Percentiles rank a stretch among this genome's conserved stretches.
Conservation (phyloP, 92 coral and sea anemone species). For the Actinostola sp. region DNA sequence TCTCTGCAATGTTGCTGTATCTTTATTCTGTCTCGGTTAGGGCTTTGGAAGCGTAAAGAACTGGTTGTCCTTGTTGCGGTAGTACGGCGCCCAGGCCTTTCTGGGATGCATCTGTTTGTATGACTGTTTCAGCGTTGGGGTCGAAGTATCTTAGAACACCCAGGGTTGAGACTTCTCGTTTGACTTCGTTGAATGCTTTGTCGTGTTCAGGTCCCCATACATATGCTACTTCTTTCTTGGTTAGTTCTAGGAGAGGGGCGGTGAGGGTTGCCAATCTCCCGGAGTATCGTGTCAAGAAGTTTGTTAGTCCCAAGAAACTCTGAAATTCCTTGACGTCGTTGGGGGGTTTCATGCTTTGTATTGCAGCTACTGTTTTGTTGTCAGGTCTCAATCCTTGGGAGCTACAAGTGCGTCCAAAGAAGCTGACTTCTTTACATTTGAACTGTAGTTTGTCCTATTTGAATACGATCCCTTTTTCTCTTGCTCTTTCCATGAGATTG, state of each 20-base stretch:
- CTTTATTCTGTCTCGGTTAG: slow-evolving; percentile 53
- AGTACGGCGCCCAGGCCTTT: slow-evolving; percentile 39
- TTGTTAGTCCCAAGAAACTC: too few relatives aligned
- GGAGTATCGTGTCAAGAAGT: too few relatives aligned
- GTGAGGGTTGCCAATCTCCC: slow-evolving; percentile 23
- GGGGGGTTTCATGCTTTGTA: too few relatives aligned
- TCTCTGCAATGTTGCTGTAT: slow-evolving; percentile 64
- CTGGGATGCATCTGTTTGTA: slow-evolving; percentile 42
- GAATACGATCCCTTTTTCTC: slow-evolving; percentile 36
- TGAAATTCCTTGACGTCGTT: too few relatives aligned
- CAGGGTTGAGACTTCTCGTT: slow-evolving; percentile 22
- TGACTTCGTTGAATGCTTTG: slow-evolving; percentile 29
- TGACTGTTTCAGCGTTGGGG: slow-evolving; percentile 38
- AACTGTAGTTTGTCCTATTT: slow-evolving; percentile 32
- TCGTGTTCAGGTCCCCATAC: slow-evolving; percentile 44
- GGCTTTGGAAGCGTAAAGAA: slow-evolving; percentile 42
- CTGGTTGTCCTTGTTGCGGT: slow-evolving; percentile 38
- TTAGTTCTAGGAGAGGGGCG: slow-evolving; percentile 27
- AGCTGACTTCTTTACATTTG: too few relatives aligned
- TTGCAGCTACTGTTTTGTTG: too few relatives aligned
- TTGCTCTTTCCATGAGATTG: slow-evolving; percentile 30
- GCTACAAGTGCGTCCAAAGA: too few relatives aligned
- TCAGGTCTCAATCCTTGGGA: too few relatives aligned
- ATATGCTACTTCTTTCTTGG: slow-evolving; percentile 24
- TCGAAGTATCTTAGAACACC: slow-evolving; percentile 39